These are phyloP conservation scores for Pseudorhiza aurosa DNA, from an alignment of 30 jellyfish, hydroid and myxozoan genomes.

Conservation along the genomic window DNA sequence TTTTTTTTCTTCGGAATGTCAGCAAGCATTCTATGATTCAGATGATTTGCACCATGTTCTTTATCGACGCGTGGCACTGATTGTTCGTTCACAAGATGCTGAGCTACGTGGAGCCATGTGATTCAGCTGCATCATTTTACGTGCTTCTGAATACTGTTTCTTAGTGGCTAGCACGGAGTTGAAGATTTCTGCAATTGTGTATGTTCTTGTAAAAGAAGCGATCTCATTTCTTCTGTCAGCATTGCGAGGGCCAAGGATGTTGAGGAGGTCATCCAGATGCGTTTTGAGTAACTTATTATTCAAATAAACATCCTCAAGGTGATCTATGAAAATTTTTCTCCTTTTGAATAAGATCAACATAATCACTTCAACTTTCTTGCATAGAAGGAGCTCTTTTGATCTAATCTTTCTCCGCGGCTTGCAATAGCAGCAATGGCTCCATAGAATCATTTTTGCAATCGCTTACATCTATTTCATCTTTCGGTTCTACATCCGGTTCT, in stretches of 20 bases:
- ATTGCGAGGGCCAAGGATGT: slow-evolving; percentile 56
- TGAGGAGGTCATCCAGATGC: slow-evolving; percentile 68
- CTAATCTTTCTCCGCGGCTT: too few relatives aligned
- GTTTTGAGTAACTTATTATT: slow-evolving; percentile 29
- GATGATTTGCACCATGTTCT: slow-evolving; percentile 57
- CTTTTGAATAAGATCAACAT: slow-evolving; percentile 23
- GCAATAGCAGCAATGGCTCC: slow-evolving; percentile 36
- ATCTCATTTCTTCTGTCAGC: slow-evolving; percentile 17
- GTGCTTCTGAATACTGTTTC: slow-evolving; percentile 34
- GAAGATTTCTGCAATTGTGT: slow-evolving; percentile 44
- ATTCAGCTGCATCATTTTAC: slow-evolving; percentile 28
- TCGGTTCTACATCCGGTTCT: too few relatives aligned
- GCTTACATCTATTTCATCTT: too few relatives aligned
- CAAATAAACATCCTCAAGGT: slow-evolving; percentile 25
- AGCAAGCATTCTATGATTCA: slow-evolving; percentile 55
- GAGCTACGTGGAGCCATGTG: background rate
- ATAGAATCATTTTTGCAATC: too few relatives aligned
- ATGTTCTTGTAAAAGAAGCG: slow-evolving; percentile 38
- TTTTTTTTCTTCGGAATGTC: slow-evolving; percentile 23
- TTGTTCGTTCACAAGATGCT: slow-evolving; percentile 49
- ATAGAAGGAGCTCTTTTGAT: too few relatives aligned
- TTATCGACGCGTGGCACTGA: slow-evolving; percentile 54
- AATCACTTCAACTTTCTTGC: too few relatives aligned
- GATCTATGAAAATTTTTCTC: slow-evolving; percentile 1
- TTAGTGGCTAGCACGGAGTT: slow-evolving; percentile 50